Evolutionary conservation across 2,888 invertebrate species (phyloP).

Genomic region (Hypercompe scribonia): DNA sequence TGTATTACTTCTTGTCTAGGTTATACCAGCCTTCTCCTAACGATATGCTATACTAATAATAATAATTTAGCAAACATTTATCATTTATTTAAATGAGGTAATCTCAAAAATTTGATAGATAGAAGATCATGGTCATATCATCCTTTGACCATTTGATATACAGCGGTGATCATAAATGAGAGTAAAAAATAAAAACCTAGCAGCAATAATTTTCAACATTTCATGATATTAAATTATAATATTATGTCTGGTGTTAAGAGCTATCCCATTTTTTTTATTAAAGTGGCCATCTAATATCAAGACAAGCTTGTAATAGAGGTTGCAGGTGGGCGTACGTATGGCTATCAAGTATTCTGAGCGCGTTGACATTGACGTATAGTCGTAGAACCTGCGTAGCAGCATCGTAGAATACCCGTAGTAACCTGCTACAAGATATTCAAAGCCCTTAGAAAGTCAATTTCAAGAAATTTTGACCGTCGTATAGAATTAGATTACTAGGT

Average conservation of each 20-base stretch:
- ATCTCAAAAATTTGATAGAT: background rate
- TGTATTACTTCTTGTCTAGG: background rate
- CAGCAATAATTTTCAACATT: background rate
- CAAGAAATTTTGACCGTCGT: slow-evolving; percentile 32
- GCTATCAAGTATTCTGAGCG: slow-evolving; percentile 65
- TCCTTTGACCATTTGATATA: too few relatives aligned
- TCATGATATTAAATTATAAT: background rate
- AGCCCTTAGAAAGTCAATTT: slow-evolving; percentile 33
- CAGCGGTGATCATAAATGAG: background rate
- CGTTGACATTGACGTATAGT: slow-evolving; percentile 68
- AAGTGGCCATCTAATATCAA: slow-evolving; percentile 22
- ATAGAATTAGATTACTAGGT: slow-evolving; percentile 17
- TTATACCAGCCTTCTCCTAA: background rate
- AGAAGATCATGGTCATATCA: too few relatives aligned
- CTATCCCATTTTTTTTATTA: slow-evolving; percentile 7
- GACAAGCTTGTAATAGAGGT: slow-evolving; percentile 24
- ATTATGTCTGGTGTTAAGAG: background rate
- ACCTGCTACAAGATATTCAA: slow-evolving; percentile 28
- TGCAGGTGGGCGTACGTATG: slow-evolving; percentile 55
- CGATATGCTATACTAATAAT: background rate
- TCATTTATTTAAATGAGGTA: background rate
- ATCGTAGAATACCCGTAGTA: slow-evolving; percentile 18
- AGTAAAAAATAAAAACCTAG: background rate
- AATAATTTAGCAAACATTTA: background rate
- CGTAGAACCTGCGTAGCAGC: slow-evolving; percentile 32